Percentiles rank a stretch among this genome's conserved stretches.
Evolutionary conservation across 2,888 invertebrate species (phyloP).

Genomic region (Bombylius discolor): DNA sequence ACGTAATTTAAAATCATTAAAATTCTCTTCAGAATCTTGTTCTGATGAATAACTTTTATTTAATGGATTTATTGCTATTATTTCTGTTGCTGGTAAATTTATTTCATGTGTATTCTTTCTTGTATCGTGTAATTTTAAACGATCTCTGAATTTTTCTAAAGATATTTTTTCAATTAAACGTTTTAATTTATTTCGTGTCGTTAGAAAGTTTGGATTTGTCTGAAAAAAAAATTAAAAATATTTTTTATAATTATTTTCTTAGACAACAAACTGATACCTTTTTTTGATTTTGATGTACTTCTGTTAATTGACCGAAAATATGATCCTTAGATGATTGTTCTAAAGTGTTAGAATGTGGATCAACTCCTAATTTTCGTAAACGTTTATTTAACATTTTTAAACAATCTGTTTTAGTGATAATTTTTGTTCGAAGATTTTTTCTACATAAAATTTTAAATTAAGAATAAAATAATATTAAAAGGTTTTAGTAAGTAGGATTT

Average conservation of each 20-base stretch:
- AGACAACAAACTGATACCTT: neutral
- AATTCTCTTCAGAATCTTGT: neutral
- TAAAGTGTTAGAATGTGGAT: neutral
- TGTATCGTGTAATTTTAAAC: no score
- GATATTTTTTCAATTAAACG: conserved; percentile 27
- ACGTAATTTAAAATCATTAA: conserved; percentile 20
- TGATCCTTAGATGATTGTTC: neutral
- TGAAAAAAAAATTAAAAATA: conserved; percentile 6
- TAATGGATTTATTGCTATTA: no score
- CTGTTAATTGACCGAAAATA: neutral
- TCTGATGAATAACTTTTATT: neutral
- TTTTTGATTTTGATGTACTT: neutral
- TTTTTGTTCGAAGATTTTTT: no score
- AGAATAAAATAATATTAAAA: no score
- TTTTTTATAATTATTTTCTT: no score
- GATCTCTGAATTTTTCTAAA: conserved; percentile 14
- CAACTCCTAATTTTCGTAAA: conserved; percentile 5
- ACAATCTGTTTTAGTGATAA: neutral
- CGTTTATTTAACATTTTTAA: neutral
- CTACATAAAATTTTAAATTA: no score
- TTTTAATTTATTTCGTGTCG: conserved; percentile 26
- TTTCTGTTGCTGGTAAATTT: no score
- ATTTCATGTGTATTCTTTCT: no score
- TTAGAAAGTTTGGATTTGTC: conserved; percentile 25
- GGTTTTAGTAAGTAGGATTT: no score